Conservation (phyloP, 2,888 invertebrate species). For the Melitaea athalia region DNA sequence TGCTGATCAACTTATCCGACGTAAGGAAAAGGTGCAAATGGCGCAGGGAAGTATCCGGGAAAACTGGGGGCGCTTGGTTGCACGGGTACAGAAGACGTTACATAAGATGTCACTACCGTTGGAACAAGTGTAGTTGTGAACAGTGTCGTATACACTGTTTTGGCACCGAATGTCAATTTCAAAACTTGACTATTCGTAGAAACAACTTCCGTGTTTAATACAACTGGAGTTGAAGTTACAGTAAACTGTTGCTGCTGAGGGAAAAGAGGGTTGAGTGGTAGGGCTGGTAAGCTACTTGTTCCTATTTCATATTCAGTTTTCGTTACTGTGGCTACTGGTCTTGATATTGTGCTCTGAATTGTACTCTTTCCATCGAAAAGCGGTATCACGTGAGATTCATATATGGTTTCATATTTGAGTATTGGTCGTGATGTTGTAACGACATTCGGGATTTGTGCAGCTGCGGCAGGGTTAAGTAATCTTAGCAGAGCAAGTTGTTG, state of each 20-base stretch:
- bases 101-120: constrained; percentile 90
- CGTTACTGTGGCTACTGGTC: constrained; percentile 89
- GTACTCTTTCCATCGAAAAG: constrained; percentile 89
- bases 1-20: constrained; percentile 80
- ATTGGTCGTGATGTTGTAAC: constrained; percentile 91
- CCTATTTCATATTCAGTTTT: constrained; percentile 90
- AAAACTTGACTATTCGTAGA: constrained; percentile 91
- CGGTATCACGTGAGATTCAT: constrained; percentile 91
- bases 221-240: constrained; percentile 90
- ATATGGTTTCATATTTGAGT: constrained; percentile 88
- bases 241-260: constrained; percentile 86
- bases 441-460: constrained; percentile 85
- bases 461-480: constrained; percentile 86
- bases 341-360: constrained; percentile 89
- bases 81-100: constrained; percentile 90
- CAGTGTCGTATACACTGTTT: constrained; percentile 93
- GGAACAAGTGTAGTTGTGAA: constrained; percentile 92
- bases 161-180: constrained; percentile 94
- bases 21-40: constrained; percentile 88
- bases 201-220: constrained; percentile 89
- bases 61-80: constrained; percentile 85
- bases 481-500: constrained; percentile 89
- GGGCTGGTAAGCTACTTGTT: constrained; percentile 85
- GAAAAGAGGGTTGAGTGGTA: constrained; percentile 81
- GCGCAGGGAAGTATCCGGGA: constrained; percentile 90